Evolutionary conservation across 2,113 vertebrate species (phyloP).

Genomic region (Calcarius ornatus): DNA sequence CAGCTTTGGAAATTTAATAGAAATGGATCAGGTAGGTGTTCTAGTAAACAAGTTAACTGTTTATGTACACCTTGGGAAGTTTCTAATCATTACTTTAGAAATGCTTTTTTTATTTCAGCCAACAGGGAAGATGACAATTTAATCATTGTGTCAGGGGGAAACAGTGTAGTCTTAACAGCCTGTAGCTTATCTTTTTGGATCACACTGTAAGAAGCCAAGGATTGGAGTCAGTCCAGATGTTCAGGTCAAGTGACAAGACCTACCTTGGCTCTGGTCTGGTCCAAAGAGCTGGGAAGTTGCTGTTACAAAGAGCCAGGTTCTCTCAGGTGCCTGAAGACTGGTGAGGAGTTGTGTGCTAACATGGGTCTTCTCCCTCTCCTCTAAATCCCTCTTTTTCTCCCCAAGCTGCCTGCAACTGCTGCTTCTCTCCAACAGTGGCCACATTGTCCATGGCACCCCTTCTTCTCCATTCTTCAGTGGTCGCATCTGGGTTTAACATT

Average conservation of each 20-base stretch:
- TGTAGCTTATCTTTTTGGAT: not conserved
- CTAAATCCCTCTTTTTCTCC: not conserved
- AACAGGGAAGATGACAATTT: not conserved
- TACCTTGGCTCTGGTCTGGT: not conserved
- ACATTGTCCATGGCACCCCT: not conserved
- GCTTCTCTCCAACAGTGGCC: not conserved
- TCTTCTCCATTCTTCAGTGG: not conserved
- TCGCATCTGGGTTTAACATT: not conserved
- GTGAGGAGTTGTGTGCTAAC: not conserved
- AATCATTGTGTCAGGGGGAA: not conserved
- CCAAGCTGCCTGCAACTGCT: not conserved
- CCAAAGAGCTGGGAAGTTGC: not conserved
- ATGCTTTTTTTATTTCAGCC: not conserved
- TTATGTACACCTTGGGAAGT: not conserved
- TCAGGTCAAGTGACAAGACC: not conserved
- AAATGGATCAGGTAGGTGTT: not conserved
- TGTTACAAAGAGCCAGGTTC: not conserved
- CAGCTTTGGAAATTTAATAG: not conserved
- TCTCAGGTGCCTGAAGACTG: not conserved
- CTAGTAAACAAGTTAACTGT: not conserved
- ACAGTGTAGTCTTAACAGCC: not conserved
- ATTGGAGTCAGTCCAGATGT: not conserved
- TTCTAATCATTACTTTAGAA: not conserved
- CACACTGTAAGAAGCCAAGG: not conserved
- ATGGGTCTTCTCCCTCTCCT: not conserved